These are phyloP conservation scores for Pagrus major DNA, from an alignment of 2,113 vertebrate species.

Conservation along the genomic window DNA sequence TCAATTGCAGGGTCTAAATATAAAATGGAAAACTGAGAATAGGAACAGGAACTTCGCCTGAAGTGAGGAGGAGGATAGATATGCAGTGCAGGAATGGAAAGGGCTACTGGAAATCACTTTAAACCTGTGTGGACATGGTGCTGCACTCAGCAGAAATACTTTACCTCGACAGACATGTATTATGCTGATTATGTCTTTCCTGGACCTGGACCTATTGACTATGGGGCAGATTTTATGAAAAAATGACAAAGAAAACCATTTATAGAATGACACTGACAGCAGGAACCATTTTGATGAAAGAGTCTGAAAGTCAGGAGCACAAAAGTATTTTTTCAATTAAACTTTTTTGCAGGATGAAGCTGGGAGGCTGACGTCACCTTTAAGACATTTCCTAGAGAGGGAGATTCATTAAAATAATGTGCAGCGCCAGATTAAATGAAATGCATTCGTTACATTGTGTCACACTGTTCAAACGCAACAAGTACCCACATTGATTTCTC, in stretches of 20 bases:
- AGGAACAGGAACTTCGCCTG: conserved; percentile 24
- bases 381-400: background rate
- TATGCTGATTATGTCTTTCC: conserved; percentile 49
- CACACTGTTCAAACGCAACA: background rate
- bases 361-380: background rate
- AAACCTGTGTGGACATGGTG: conserved; percentile 61
- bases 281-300: conserved; percentile 31
- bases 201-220: conserved; percentile 29
- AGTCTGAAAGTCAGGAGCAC: background rate
- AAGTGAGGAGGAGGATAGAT: conserved; percentile 10
- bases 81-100: conserved; percentile 24
- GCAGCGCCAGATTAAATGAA: background rate
- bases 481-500: background rate
- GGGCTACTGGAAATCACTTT: conserved; percentile 39
- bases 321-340: background rate
- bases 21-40: conserved; percentile 11
- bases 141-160: conserved; percentile 63
- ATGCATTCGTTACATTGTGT: background rate
- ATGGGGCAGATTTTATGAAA: conserved; percentile 35
- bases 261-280: conserved; percentile 3
- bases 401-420: conserved; percentile 5
- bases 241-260: conserved; percentile 41
- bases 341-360: background rate
- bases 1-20: conserved; percentile 4
- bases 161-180: conserved; percentile 40